phyloP scores from a whole-genome alignment of 2,113 vertebrate species.

The Candoia aspera region DNA sequence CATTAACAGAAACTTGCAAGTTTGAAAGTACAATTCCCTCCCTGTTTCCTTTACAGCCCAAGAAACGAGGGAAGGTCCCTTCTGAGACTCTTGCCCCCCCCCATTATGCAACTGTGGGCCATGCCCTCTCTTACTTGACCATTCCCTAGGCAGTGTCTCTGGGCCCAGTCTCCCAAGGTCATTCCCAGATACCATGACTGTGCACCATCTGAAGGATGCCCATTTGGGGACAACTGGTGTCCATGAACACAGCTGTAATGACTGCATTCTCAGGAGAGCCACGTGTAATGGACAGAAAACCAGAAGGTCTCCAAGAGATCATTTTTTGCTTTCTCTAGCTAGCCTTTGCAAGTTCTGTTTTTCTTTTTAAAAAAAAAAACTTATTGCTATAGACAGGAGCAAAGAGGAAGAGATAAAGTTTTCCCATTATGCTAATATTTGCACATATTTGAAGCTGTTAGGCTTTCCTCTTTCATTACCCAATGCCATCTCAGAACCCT shows the following conservation, averaged over 20 bases:
- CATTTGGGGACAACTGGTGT: not conserved
- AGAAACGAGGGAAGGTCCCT: no score
- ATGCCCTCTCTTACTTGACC: no score
- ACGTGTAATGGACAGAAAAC: conserved; percentile 48
- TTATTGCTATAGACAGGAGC: conserved; percentile 61
- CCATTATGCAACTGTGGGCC: no score
- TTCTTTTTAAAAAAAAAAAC: conserved; percentile 55
- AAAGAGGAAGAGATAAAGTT: conserved; percentile 68
- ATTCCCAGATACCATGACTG: no score
- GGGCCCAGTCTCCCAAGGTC: no score
- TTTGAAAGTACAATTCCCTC: no score
- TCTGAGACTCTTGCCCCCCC: no score
- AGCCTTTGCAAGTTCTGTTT: conserved; percentile 68
- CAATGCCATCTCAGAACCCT: conserved; percentile 53
- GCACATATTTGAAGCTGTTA: conserved; percentile 49
- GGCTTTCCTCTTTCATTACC: conserved; percentile 58
- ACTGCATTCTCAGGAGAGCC: conserved; percentile 46
- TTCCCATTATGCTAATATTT: conserved; percentile 59
- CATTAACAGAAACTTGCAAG: no score
- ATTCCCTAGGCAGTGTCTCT: no score
- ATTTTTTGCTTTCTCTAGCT: conserved; percentile 67
- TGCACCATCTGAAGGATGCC: not conserved
- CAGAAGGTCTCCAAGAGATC: conserved; percentile 64
- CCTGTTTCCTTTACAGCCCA: no score
- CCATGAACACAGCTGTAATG: conserved; percentile 4